Percentiles rank a stretch among this genome's conserved stretches.
Evolutionary conservation across 2,113 vertebrate genomes (phyloP).

Genomic region (Microcebus murinus): DNA sequence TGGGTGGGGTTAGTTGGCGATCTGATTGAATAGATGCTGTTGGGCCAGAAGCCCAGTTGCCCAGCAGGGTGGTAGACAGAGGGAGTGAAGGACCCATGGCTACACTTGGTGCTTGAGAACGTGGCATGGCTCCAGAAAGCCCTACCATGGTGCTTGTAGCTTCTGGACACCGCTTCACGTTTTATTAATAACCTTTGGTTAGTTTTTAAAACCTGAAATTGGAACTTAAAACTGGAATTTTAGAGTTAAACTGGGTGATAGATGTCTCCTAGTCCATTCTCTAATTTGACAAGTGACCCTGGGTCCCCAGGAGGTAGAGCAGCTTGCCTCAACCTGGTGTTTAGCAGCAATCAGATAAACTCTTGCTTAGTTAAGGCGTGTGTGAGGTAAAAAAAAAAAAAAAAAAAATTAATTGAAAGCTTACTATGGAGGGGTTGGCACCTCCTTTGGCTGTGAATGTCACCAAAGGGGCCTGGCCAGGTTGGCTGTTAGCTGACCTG

Average conservation of each 20-base stretch:
- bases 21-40: too few species aligned
- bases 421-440: fast-evolving
- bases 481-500: not conserved
- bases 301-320: not conserved
- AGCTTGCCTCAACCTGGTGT: not conserved
- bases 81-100: fast-evolving
- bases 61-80: not conserved
- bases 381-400: too few species aligned
- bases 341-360: not conserved
- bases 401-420: not conserved
- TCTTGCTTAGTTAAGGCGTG: not conserved
- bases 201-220: not conserved
- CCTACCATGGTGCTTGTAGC: fast-evolving
- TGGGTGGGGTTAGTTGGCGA: fast-evolving
- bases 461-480: not conserved
- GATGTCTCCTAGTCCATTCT: not conserved
- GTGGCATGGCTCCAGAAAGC: not conserved
- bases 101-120: not conserved
- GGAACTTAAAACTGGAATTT: not conserved
- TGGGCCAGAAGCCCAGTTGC: not conserved
- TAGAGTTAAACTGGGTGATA: not conserved
- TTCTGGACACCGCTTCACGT: not conserved
- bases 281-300: not conserved
- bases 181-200: not conserved
- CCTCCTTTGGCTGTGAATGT: not conserved